phyloP scores from a whole-genome alignment of 2,888 invertebrate genomes.

The Crocallis elinguaria region DNA sequence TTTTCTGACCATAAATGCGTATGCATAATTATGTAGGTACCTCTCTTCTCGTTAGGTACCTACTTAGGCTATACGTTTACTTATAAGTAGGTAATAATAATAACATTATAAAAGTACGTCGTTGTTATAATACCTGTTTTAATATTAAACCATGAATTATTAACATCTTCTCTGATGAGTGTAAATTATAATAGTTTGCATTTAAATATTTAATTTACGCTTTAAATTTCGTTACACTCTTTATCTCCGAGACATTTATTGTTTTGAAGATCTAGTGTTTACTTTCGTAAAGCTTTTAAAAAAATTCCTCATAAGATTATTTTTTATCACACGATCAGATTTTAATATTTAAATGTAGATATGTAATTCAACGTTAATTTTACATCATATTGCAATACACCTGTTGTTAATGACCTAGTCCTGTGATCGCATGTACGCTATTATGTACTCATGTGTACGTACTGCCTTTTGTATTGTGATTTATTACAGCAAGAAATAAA shows the following conservation, averaged over 20 bases:
- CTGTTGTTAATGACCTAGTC: conserved; percentile 35
- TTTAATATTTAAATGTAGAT: too few species aligned
- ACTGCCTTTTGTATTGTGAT: conserved; percentile 9
- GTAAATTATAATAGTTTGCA: background rate
- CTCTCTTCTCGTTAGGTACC: background rate
- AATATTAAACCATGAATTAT: background rate
- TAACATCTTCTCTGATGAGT: background rate
- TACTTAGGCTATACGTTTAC: too few species aligned
- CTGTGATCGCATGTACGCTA: conserved; percentile 44
- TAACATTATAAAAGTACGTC: conserved; percentile 1
- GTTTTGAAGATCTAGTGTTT: too few species aligned
- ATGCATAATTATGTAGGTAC: background rate
- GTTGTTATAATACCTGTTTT: background rate
- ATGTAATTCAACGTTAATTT: background rate
- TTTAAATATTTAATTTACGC: too few species aligned
- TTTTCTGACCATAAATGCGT: background rate
- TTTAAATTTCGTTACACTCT: too few species aligned
- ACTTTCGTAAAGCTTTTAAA: too few species aligned
- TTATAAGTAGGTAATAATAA: too few species aligned
- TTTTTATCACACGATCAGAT: too few species aligned
- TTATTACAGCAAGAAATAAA: background rate
- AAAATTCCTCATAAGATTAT: too few species aligned
- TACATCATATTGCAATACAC: conserved; percentile 19
- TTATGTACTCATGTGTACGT: conserved; percentile 3
- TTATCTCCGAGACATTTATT: too few species aligned